Percentiles rank a stretch among this genome's conserved stretches.
phyloP scores from a whole-genome alignment of 1,140 invertebrate species.

The Spodoptera frugiperda region DNA sequence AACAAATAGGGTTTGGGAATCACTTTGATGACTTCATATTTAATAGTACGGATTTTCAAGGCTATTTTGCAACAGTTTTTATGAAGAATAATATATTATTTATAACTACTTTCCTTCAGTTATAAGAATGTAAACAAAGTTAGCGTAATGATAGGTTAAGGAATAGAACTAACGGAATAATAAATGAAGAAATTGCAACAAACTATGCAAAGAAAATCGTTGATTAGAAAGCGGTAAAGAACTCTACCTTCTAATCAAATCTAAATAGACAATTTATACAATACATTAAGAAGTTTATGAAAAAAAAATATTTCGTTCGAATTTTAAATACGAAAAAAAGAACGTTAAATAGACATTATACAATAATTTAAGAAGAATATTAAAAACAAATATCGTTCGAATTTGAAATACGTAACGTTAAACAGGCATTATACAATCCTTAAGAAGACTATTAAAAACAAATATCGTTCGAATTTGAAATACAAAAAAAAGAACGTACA shows the following conservation, averaged over 20 bases:
- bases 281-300: background rate
- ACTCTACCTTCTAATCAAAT: background rate
- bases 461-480: too few species aligned
- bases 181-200: constrained; percentile 29
- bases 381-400: too few species aligned
- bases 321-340: too few species aligned
- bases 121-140: constrained; percentile 6
- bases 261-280: background rate
- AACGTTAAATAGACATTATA: too few species aligned
- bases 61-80: background rate
- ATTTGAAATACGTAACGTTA: too few species aligned
- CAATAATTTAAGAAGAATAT: too few species aligned
- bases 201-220: background rate
- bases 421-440: too few species aligned
- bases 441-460: too few species aligned
- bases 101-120: background rate
- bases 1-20: constrained; percentile 40
- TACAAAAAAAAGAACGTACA: too few species aligned
- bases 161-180: constrained; percentile 10
- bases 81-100: background rate
- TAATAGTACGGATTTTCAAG: constrained; percentile 1
- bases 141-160: constrained; percentile 1
- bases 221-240: background rate
- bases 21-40: constrained; percentile 30
- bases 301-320: too few species aligned